Base-by-base conservation (phyloP, 2,797 vertebrate genomes). In the Somateria mollissima region DNA sequence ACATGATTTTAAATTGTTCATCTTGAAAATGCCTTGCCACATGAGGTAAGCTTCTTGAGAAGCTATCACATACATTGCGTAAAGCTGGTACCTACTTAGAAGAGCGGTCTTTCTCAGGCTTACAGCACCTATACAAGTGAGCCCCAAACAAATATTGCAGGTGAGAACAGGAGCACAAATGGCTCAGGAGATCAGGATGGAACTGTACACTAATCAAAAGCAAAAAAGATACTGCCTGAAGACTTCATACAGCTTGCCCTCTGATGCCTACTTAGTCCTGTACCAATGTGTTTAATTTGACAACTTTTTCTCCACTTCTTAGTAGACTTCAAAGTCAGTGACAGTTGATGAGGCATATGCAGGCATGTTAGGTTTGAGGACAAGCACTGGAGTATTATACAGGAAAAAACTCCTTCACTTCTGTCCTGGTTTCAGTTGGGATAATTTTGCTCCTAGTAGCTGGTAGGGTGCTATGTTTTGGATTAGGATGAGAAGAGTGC, bases 121-220 rank as follows among this genome's bases (percentile, higher is more conserved):
- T 11, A 22, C 1, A 4, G 37, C n/a, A 41, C 16, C 67, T 34
- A 17, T 7, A n/a, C 19, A 39, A n/a, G 43, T 14, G 56, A 84
- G 56, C 18, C 32, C n/a, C 58, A 69, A 2, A 39, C 1, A 15
- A 51, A 54, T 8, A 34, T 30, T 0, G 1, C n/a, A 36, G 61
- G 34, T n/a, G 28, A 84, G 22, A 47, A 22, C 8, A 75, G 60
- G 17, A 34, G 45, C 39, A 72, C 30, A 71, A 51, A 20, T 22
- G 20, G 37, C 64, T 77, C 61, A 57, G 36, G 58, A 64, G 53
- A 25, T n/a, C n/a, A 57, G 51, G 47, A 47, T 7, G 32, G 28
- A 87, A 9, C 10, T 24, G 9, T 41, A 51, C 45, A 15, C 17
- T 47, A 17, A 17, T 3, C 56, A 57, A 61, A 85, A 56, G 3